phyloP scores from a whole-genome alignment of 2,113 vertebrate species.

The Oreochromis spilurus region DNA sequence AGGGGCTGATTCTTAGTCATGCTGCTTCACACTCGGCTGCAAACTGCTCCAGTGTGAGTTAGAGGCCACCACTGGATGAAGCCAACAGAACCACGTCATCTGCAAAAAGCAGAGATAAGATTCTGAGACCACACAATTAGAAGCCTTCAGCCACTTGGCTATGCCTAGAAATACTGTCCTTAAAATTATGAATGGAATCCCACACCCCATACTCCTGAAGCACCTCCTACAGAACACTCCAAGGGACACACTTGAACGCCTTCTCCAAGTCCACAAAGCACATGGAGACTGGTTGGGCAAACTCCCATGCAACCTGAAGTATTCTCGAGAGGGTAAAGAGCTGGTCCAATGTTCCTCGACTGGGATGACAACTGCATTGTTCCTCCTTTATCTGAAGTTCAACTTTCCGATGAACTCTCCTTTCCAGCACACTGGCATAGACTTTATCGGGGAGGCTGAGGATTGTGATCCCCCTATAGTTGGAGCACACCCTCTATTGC shows the following conservation, averaged over 20 bases:
- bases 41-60: not conserved
- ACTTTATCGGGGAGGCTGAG: not conserved
- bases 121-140: not conserved
- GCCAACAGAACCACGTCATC: not conserved
- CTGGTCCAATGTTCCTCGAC: not conserved
- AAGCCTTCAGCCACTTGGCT: not conserved
- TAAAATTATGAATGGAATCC: not conserved
- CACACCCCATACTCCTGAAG: not conserved
- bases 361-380: accelerated
- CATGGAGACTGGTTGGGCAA: not conserved
- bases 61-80: not conserved
- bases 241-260: not conserved
- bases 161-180: not conserved
- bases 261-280: not conserved
- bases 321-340: not conserved
- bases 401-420: not conserved
- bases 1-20: not conserved
- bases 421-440: not conserved
- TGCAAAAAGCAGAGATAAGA: not conserved
- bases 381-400: not conserved
- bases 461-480: not conserved
- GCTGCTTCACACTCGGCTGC: not conserved
- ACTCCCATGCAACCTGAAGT: not conserved
- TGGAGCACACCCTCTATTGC: not conserved
- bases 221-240: not conserved